A percentile compares a stretch with the other conserved stretches of the same genome.
Conservation (phyloP, 2,113 vertebrate genomes). For the Tringa solitaria region DNA sequence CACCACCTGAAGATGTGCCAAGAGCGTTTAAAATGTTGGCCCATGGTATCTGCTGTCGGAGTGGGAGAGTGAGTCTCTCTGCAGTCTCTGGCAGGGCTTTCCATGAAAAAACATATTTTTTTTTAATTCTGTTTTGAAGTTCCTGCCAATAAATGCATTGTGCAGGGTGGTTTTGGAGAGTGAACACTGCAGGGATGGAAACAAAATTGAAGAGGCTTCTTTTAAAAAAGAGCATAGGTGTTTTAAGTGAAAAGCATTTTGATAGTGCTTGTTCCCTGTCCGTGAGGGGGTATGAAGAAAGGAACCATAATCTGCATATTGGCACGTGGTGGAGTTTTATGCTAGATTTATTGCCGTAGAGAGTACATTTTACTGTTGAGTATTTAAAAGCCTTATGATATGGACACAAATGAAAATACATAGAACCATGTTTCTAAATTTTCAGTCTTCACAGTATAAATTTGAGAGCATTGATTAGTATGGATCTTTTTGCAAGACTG, state of each 20-base stretch:
- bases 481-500: neutral
- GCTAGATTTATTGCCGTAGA: neutral
- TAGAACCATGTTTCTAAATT: neutral
- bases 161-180: neutral
- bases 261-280: neutral
- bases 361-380: neutral
- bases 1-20: neutral
- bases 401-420: neutral
- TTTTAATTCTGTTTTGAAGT: neutral
- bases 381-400: neutral
- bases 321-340: neutral
- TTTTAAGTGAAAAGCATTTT: neutral
- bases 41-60: neutral
- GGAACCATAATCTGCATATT: neutral
- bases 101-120: neutral
- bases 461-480: neutral
- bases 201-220: neutral
- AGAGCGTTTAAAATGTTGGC: neutral
- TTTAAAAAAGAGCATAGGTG: neutral
- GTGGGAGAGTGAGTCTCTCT: neutral
- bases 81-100: neutral
- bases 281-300: neutral
- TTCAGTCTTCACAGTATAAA: neutral
- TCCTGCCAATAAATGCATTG: neutral
- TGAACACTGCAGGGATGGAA: neutral